Base-by-base conservation (phyloP, 2,888 invertebrate species). In the Orgyia antiqua region DNA sequence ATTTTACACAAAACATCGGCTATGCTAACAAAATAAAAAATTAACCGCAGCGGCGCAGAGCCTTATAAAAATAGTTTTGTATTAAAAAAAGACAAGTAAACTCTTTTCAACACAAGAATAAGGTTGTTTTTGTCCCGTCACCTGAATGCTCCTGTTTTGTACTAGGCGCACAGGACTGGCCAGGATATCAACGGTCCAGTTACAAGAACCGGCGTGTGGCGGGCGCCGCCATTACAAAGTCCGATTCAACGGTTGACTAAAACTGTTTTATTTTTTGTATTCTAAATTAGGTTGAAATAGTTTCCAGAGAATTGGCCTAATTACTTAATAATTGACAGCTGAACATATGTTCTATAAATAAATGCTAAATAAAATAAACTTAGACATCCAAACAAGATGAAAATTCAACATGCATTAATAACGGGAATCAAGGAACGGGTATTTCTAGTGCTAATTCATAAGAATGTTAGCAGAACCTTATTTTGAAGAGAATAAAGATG, bases 401-500 rank as follows among this genome's bases (percentile, higher is more conserved):
- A 53, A 43, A 38, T 45, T 42, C 31, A 36, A n/a, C n/a, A 6
- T 20, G 25, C 23, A 25, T 37, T 49, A 52, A 53, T 52, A 52
- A 52, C 52, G 52, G 51, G 51, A 50, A 53, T 35, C 36, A 33
- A 30, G 51, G 45, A 52, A 52, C 54, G 40, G 33, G 54, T 53
- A 48, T 50, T 51, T 41, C 54, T 51, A 45, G 30, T 38, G 51
- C 37, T 45, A 50, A 28, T 39, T 47, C 35, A 25, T 33, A 36
- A 35, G 33, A 28, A n/a, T 20, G 9, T 21, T 27, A 36, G 18
- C 13, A 36, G 29, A 28, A 9, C 18, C 27, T 31, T 41, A 37
- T 41, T 7, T 7, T 1, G 24, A 29, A 28, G n/a, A 24, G 10
- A 21, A 19, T 43, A 53, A 39, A 39, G 52, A 36, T 39, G 13